Evolutionary conservation across 1,140 invertebrate genomes (phyloP).

Genomic region (Thaumetopoea pityocampa): DNA sequence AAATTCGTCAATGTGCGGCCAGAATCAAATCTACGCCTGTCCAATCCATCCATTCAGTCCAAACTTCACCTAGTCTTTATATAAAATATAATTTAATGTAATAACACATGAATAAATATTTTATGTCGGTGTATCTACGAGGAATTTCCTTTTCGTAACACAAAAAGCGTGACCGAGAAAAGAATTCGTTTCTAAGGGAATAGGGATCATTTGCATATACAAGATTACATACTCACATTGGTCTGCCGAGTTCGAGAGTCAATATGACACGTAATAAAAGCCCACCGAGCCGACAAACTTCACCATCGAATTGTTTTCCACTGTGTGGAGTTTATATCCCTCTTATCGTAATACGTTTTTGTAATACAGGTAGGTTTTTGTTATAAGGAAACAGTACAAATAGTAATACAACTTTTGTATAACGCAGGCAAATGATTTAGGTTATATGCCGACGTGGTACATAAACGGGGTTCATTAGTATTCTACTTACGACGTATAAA

Average conservation of each 20-base stretch:
- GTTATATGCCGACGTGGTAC: too few relatives aligned
- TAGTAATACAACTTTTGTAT: not conserved
- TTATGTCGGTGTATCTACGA: constrained; percentile 40
- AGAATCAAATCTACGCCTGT: too few relatives aligned
- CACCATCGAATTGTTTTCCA: constrained; percentile 44
- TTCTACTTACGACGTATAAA: too few relatives aligned
- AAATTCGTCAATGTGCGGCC: too few relatives aligned
- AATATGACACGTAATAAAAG: constrained; percentile 56
- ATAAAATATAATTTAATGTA: constrained; percentile 23
- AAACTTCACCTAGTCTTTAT: too few relatives aligned
- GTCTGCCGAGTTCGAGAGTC: constrained; percentile 41
- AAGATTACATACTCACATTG: constrained; percentile 61
- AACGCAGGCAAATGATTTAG: not conserved
- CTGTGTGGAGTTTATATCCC: constrained; percentile 18
- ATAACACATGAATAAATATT: constrained; percentile 53
- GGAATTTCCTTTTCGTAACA: constrained; percentile 49
- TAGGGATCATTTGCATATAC: constrained; percentile 61
- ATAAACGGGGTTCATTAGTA: too few relatives aligned
- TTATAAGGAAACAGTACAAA: not conserved
- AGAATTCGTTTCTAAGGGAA: constrained; percentile 51
- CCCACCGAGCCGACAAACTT: constrained; percentile 43
- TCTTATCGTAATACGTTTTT: constrained; percentile 18
- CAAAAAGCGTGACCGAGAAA: constrained; percentile 51
- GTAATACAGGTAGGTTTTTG: constrained; percentile 13
- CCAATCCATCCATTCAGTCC: too few relatives aligned